Conservation (phyloP, 2,113 vertebrate species). For the Barbus barbus region DNA sequence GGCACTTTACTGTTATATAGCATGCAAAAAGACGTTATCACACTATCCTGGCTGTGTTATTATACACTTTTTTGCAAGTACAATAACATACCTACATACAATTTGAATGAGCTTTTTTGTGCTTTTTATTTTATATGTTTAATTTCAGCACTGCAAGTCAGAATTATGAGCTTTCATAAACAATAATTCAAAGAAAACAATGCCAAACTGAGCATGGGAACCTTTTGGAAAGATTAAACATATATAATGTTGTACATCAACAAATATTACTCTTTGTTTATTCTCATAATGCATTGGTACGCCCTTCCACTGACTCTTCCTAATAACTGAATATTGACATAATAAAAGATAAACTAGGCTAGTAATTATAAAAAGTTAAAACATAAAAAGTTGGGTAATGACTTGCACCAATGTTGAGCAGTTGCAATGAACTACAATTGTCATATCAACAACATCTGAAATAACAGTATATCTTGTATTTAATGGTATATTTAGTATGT, state of each 20-base stretch:
- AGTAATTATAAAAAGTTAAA: no score
- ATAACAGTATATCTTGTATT: not conserved
- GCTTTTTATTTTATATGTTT: not conserved
- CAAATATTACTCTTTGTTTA: not conserved
- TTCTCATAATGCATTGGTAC: not conserved
- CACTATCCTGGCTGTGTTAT: not conserved
- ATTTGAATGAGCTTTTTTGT: not conserved
- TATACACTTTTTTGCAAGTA: not conserved
- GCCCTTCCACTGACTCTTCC: not conserved
- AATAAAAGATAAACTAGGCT: not conserved
- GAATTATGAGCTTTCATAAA: not conserved
- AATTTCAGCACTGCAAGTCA: not conserved
- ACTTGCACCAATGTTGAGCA: no score
- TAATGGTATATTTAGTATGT: not conserved
- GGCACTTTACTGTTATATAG: not conserved
- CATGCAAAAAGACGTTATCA: not conserved
- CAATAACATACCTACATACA: no score
- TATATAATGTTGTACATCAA: not conserved
- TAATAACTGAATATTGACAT: conserved; percentile 10
- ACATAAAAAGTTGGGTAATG: no score
- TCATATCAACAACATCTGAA: not conserved
- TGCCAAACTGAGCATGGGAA: not conserved
- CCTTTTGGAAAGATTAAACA: not conserved
- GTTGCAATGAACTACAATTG: not conserved
- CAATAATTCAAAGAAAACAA: not conserved